Percentiles rank a stretch among this genome's conserved stretches.
Conservation (phyloP, 2,797 vertebrate genomes). For the Halcyon chelicuti region DNA sequence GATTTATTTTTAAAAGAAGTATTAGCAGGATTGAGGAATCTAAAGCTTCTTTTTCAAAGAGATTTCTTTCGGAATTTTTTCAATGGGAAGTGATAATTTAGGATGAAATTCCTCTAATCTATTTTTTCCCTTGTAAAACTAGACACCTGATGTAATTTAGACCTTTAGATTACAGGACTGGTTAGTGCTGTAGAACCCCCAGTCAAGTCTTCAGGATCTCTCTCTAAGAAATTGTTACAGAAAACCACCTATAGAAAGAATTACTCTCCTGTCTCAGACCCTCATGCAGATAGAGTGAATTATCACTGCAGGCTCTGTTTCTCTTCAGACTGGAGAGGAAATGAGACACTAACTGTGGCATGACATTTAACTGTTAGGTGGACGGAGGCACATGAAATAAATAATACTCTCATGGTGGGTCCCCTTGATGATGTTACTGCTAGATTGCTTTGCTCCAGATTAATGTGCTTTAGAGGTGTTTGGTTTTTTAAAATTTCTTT, state of each 20-base stretch:
- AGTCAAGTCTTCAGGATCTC: not conserved
- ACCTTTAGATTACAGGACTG: not conserved
- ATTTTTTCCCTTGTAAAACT: not conserved
- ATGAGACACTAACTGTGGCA: not conserved
- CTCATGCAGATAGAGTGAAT: not conserved
- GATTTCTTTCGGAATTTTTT: not conserved
- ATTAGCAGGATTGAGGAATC: not conserved
- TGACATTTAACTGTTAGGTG: not conserved
- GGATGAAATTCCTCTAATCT: not conserved
- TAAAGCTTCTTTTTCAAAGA: not conserved
- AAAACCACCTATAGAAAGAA: not conserved
- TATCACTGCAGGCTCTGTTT: not conserved
- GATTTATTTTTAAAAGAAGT: not conserved
- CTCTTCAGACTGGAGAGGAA: not conserved
- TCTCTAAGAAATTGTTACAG: not conserved
- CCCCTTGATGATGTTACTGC: not conserved
- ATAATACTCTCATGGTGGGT: not conserved
- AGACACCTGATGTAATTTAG: not conserved
- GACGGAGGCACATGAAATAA: not conserved
- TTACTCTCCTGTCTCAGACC: not conserved
- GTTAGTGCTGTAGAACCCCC: not conserved
- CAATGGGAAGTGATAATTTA: not conserved
- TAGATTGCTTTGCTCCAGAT: not conserved
- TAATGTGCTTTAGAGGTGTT: rapidly evolving
- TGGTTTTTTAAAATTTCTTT: too few species aligned